A percentile compares a stretch with the other conserved stretches of the same genome.
Evolutionary conservation across 2,888 invertebrate species (phyloP).

Genomic region (Lochmaea crataegi): DNA sequence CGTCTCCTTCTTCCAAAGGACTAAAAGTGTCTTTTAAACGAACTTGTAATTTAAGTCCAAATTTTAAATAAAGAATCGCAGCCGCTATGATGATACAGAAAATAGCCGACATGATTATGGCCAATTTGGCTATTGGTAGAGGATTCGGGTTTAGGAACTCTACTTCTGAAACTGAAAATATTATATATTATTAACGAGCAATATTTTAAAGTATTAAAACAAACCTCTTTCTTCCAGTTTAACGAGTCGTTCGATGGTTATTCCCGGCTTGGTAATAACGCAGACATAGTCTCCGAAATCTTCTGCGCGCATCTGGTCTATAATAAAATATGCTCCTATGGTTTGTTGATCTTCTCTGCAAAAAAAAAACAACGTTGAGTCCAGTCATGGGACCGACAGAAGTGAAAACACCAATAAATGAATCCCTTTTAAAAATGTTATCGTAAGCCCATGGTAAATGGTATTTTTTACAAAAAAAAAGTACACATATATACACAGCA

Average conservation of each 20-base stretch:
- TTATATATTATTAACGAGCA: background rate
- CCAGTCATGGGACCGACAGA: too few species aligned
- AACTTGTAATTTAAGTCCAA: constrained; percentile 66
- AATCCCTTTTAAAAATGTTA: too few species aligned
- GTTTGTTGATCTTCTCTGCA: constrained; percentile 77
- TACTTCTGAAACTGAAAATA: constrained; percentile 58
- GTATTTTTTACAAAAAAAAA: too few species aligned
- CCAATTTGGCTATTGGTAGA: constrained; percentile 71
- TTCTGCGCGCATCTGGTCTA: constrained; percentile 70
- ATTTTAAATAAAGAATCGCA: constrained; percentile 68
- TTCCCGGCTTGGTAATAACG: constrained; percentile 74
- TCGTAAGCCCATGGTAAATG: too few species aligned
- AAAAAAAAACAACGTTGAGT: too few species aligned
- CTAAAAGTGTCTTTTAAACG: constrained; percentile 67
- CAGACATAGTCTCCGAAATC: constrained; percentile 81
- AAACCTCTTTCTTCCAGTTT: constrained; percentile 70
- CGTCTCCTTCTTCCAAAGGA: constrained; percentile 66
- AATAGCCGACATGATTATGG: constrained; percentile 66
- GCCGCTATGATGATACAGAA: constrained; percentile 67
- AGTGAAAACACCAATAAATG: too few species aligned
- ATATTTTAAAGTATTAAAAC: constrained; percentile 41
- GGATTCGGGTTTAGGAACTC: constrained; percentile 60
- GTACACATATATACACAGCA: too few species aligned
- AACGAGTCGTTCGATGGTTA: constrained; percentile 67
- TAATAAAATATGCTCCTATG: constrained; percentile 76